Conservation (phyloP, 2,797 vertebrate species). For the Hypotaenidia philippensis region DNA sequence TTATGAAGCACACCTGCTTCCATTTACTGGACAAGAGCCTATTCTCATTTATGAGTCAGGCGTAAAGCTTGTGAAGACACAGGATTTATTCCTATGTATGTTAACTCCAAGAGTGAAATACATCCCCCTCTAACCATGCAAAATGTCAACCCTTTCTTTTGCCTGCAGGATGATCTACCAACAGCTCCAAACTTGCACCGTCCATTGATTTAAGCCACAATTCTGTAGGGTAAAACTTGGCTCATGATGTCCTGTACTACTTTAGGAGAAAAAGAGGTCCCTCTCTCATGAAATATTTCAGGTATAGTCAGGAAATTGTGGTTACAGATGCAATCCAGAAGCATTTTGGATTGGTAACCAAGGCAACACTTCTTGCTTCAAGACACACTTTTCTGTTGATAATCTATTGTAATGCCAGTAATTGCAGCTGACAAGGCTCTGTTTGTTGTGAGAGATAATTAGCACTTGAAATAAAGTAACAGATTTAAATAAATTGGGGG, state of each 20-base stretch:
- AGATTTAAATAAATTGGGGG: slow-evolving; percentile 80
- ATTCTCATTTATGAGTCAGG: not conserved
- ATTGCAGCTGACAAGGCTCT: slow-evolving; percentile 81
- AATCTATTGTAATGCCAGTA: slow-evolving; percentile 82
- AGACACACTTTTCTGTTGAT: slow-evolving; percentile 77
- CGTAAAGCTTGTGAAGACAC: not conserved
- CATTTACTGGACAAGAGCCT: not conserved
- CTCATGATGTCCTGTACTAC: not conserved
- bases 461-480: slow-evolving; percentile 83
- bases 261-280: slow-evolving; percentile 19
- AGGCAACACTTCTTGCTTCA: slow-evolving; percentile 74
- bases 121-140: not conserved
- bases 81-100: not conserved
- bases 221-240: slow-evolving; percentile 33
- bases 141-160: not conserved
- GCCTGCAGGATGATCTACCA: not conserved
- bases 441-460: slow-evolving; percentile 83
- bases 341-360: slow-evolving; percentile 79
- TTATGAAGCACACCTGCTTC: slow-evolving; percentile 12
- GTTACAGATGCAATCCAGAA: slow-evolving; percentile 63
- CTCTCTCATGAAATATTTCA: slow-evolving; percentile 8
- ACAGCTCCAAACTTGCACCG: not conserved
- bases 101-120: not conserved
- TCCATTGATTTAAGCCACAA: not conserved
- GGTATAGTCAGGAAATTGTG: slow-evolving; percentile 57